A percentile compares a stretch with the other conserved stretches of the same genome.
Conservation (phyloP, 1,140 invertebrate genomes). For the Schlechtendalia chinensis region DNA sequence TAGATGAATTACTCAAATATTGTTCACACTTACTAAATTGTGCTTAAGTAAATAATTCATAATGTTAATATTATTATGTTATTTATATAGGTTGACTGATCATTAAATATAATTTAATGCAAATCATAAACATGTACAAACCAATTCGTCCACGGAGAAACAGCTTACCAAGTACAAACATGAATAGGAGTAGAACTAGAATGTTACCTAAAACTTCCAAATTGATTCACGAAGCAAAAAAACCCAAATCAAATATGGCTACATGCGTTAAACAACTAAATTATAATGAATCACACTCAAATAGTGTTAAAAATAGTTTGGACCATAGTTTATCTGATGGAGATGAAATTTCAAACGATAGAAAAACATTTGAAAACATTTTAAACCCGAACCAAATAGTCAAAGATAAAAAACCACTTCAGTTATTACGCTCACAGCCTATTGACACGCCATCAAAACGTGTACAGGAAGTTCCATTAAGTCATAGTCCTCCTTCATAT, state of each 20-base stretch:
- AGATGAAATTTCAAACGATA: slow-evolving; percentile 20
- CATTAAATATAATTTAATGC: slow-evolving; percentile 30
- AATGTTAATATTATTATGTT: too few species aligned
- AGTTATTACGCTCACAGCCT: slow-evolving; percentile 21
- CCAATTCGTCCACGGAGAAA: slow-evolving; percentile 40
- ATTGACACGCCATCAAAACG: slow-evolving; percentile 26
- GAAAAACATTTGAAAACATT: slow-evolving; percentile 2
- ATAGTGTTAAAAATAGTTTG: not conserved
- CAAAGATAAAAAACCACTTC: slow-evolving; percentile 29
- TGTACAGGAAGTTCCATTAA: slow-evolving; percentile 28
- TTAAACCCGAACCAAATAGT: not conserved
- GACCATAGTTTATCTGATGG: slow-evolving; percentile 36
- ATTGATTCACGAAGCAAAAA: slow-evolving; percentile 13
- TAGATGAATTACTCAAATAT: too few species aligned
- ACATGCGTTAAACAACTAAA: slow-evolving; percentile 19
- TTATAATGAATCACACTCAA: slow-evolving; percentile 22
- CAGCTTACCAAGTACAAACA: slow-evolving; percentile 24
- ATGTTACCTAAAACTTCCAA: slow-evolving; percentile 19
- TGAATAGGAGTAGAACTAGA: slow-evolving; percentile 40
- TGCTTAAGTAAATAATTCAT: too few species aligned
- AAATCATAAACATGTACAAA: slow-evolving; percentile 37
- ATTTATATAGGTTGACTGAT: slow-evolving; percentile 37
- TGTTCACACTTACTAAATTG: too few species aligned
- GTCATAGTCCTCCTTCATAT: slow-evolving; percentile 10
- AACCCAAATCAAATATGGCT: slow-evolving; percentile 12